Conservation (phyloP, 2,113 vertebrate genomes). For the Clarias magur region DNA sequence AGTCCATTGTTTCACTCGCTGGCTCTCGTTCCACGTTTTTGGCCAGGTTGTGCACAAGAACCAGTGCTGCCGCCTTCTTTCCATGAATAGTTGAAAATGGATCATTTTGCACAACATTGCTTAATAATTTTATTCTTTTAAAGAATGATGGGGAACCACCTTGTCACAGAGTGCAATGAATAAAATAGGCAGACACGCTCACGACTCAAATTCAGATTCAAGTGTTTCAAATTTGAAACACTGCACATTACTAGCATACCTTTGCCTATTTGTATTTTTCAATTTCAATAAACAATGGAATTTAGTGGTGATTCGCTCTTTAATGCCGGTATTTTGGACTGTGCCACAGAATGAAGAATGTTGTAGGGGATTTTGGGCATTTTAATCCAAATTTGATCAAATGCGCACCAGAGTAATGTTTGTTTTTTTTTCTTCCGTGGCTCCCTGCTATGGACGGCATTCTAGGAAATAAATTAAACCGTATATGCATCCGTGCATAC, state of each 20-base stretch:
- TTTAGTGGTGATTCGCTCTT: background rate
- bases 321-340: background rate
- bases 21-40: conserved; percentile 1
- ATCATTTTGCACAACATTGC: conserved; percentile 13
- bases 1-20: conserved; percentile 32
- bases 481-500: too few species aligned
- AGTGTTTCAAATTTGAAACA: background rate
- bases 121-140: background rate
- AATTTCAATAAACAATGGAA: background rate
- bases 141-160: background rate
- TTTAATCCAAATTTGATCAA: background rate
- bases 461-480: conserved; percentile 11
- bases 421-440: background rate
- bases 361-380: background rate
- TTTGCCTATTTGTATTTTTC: background rate
- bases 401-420: background rate
- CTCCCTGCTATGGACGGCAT: background rate
- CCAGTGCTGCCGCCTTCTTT: conserved; percentile 22
- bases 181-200: background rate
- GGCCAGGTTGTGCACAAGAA: conserved; percentile 26
- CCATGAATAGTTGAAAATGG: background rate
- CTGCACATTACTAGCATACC: background rate
- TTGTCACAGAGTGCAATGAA: background rate
- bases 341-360: background rate
- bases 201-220: background rate